Conservation (phyloP, 2,888 invertebrate genomes). For the Macaria liturata region DNA sequence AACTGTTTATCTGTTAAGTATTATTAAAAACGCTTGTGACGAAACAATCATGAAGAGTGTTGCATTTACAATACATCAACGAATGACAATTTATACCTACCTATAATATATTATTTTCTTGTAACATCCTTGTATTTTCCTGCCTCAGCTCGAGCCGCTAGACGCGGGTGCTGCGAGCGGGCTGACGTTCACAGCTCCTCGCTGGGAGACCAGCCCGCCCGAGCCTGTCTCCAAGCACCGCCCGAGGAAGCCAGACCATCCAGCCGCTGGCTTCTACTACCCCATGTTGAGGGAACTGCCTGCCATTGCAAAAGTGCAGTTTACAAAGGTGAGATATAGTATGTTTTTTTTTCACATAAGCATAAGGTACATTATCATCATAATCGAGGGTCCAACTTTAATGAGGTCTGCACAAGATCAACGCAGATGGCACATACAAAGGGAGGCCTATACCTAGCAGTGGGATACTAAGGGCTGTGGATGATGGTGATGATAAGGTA, state of each 20-base stretch:
- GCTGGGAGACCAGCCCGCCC: slow-evolving; percentile 94
- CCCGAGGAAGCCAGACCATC: slow-evolving; percentile 91
- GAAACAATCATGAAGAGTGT: not conserved
- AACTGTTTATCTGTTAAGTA: not conserved
- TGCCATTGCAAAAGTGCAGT: slow-evolving; percentile 92
- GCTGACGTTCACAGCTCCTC: slow-evolving; percentile 95
- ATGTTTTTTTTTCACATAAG: no score
- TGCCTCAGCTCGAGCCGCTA: slow-evolving; percentile 89
- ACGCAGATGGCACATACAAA: no score
- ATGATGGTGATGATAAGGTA: no score
- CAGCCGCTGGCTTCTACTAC: slow-evolving; percentile 96
- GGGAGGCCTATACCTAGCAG: no score
- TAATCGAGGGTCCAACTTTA: no score
- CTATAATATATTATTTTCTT: no score
- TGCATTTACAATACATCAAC: no score
- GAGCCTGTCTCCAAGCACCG: slow-evolving; percentile 92
- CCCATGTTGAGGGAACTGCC: slow-evolving; percentile 92
- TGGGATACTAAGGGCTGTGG: no score
- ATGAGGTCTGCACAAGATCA: no score
- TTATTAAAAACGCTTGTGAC: not conserved
- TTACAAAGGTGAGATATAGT: slow-evolving; percentile 91
- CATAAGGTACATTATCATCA: no score
- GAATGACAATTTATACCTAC: no score
- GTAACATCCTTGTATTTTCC: no score
- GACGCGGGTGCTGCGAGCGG: slow-evolving; percentile 97